Conservation (phyloP, 1,140 invertebrate genomes). For the Chironomus tepperi region DNA sequence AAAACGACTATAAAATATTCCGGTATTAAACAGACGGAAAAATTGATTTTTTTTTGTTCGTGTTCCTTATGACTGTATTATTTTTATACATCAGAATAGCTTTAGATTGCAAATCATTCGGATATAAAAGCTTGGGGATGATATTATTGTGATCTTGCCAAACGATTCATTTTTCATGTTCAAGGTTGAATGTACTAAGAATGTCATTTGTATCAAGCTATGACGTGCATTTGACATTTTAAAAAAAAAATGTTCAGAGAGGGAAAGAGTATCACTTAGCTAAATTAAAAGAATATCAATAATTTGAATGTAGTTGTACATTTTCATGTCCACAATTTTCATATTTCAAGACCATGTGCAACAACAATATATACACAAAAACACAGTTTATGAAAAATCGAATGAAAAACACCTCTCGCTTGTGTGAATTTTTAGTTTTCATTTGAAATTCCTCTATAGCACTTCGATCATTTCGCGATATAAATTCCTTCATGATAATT, state of each 20-base stretch:
- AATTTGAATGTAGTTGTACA: constrained; percentile 7
- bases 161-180: background rate
- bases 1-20: background rate
- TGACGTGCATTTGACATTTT: background rate
- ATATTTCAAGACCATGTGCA: background rate
- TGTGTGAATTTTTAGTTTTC: constrained; percentile 5
- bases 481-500: background rate
- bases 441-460: constrained; percentile 7
- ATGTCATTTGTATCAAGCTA: background rate
- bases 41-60: too few relatives aligned
- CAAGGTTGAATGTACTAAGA: background rate
- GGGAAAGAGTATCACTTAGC: background rate
- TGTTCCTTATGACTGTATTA: too few relatives aligned
- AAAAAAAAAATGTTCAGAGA: background rate
- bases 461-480: background rate
- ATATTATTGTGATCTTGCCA: background rate
- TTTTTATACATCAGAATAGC: too few relatives aligned
- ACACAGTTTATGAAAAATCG: background rate
- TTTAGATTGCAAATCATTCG: background rate
- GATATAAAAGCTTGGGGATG: background rate
- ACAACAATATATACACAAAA: too few relatives aligned
- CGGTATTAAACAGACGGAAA: too few relatives aligned
- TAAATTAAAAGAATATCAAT: constrained; percentile 15
- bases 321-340: background rate
- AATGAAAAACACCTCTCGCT: background rate